These are phyloP conservation scores for Dorcus hopei DNA, from an alignment of 2,888 invertebrate species.

Conservation along the genomic window DNA sequence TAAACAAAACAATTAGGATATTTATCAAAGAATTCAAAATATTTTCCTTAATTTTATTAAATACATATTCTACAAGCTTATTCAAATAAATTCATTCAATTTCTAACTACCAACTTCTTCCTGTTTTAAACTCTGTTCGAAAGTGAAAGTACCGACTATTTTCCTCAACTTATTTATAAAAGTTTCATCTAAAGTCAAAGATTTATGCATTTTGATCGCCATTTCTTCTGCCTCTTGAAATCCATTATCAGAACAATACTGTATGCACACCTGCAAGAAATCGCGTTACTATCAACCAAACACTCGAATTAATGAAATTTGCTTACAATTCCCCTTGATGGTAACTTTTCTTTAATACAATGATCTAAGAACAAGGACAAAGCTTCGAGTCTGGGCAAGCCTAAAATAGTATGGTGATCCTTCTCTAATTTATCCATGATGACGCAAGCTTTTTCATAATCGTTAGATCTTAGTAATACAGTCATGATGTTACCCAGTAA, in stretches of 20 bases:
- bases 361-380: conserved; percentile 54
- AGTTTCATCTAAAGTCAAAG: conserved; percentile 50
- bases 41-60: too few species aligned
- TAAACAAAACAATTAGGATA: too few species aligned
- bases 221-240: conserved; percentile 50
- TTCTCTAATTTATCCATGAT: conserved; percentile 55
- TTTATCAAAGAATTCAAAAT: too few species aligned
- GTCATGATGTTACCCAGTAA: conserved; percentile 60
- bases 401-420: conserved; percentile 53
- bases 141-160: background rate
- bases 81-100: too few species aligned
- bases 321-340: conserved; percentile 55
- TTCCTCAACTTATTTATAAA: conserved; percentile 39
- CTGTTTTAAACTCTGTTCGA: conserved; percentile 6
- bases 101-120: background rate
- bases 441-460: conserved; percentile 54
- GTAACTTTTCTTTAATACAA: conserved; percentile 54
- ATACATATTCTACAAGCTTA: too few species aligned
- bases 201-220: conserved; percentile 44
- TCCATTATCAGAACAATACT: conserved; percentile 58
- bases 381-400: conserved; percentile 53
- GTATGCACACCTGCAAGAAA: conserved; percentile 51
- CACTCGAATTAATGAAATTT: background rate
- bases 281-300: conserved; percentile 3
- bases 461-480: conserved; percentile 46